Percentiles rank a stretch among this genome's conserved stretches.
phyloP scores from a whole-genome alignment of 2,888 invertebrate species.

The Heterodera filipjevi region DNA sequence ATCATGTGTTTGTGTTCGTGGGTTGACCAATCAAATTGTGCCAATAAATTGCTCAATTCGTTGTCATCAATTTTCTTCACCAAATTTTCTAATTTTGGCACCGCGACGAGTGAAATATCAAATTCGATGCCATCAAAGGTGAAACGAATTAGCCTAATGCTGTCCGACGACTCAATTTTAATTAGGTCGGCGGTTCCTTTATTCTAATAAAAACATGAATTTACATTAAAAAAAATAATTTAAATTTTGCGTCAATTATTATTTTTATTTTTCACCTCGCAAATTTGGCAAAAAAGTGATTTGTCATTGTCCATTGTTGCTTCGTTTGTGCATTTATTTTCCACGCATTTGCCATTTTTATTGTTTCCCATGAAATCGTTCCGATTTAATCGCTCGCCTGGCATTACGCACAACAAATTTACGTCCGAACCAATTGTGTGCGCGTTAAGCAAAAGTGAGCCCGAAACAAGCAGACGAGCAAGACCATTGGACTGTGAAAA shows the following conservation, averaged over 20 bases:
- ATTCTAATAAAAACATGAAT: too few relatives aligned
- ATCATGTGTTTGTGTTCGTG: neutral
- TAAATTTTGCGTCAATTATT: neutral
- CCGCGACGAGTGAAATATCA: neutral
- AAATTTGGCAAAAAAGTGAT: neutral
- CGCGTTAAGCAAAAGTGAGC: neutral
- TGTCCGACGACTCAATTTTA: neutral
- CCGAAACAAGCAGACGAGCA: neutral
- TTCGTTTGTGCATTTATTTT: conserved; percentile 9
- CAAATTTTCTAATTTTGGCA: neutral
- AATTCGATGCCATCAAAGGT: neutral
- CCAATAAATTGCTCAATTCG: neutral
- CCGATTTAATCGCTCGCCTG: neutral
- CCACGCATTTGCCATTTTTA: neutral
- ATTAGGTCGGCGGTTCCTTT: neutral
- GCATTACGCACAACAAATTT: neutral
- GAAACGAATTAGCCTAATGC: neutral
- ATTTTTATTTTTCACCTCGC: neutral
- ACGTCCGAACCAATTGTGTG: conserved; percentile 5
- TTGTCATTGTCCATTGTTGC: neutral
- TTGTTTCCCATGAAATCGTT: neutral
- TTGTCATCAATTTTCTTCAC: neutral
- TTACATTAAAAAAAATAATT: too few relatives aligned
- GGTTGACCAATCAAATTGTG: neutral
- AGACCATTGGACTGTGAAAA: neutral